Evolutionary conservation across 2,797 vertebrate species (phyloP).

Genomic region (Columba guinea): DNA sequence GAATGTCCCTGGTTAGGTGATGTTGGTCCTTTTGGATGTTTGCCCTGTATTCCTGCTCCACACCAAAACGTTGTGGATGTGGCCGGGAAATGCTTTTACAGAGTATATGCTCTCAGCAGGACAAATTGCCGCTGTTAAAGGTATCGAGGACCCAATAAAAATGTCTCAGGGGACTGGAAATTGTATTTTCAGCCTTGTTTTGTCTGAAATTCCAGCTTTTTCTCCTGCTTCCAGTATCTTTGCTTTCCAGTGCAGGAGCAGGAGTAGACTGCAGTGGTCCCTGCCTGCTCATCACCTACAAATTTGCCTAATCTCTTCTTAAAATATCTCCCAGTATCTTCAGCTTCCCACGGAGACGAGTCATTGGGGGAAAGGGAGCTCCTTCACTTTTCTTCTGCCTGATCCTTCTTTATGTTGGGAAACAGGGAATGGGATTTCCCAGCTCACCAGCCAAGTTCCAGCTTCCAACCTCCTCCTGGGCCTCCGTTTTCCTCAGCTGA

Average conservation of each 20-base stretch:
- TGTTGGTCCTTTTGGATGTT: not conserved
- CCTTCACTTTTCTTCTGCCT: not conserved
- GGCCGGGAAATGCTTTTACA: not conserved
- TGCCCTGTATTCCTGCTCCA: not conserved
- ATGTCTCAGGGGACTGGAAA: not conserved
- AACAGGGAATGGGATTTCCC: not conserved
- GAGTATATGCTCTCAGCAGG: accelerated
- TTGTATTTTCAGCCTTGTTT: not conserved
- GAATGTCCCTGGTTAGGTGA: no score
- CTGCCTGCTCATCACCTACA: accelerated
- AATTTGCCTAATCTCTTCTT: not conserved
- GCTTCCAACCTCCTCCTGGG: accelerated
- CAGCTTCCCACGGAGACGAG: not conserved
- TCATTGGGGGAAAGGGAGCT: not conserved
- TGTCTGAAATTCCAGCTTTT: not conserved
- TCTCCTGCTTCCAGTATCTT: not conserved
- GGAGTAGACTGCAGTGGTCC: accelerated
- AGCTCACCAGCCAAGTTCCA: not conserved
- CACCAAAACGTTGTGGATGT: not conserved
- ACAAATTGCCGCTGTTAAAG: not conserved
- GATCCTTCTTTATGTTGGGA: not conserved
- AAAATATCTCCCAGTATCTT: not conserved
- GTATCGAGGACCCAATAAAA: not conserved
- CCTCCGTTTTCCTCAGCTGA: not conserved
- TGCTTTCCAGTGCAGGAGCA: not conserved